Percentiles rank a stretch among this genome's conserved stretches.
phyloP scores from a whole-genome alignment of 2,113 vertebrate genomes.

The Lota lota region DNA sequence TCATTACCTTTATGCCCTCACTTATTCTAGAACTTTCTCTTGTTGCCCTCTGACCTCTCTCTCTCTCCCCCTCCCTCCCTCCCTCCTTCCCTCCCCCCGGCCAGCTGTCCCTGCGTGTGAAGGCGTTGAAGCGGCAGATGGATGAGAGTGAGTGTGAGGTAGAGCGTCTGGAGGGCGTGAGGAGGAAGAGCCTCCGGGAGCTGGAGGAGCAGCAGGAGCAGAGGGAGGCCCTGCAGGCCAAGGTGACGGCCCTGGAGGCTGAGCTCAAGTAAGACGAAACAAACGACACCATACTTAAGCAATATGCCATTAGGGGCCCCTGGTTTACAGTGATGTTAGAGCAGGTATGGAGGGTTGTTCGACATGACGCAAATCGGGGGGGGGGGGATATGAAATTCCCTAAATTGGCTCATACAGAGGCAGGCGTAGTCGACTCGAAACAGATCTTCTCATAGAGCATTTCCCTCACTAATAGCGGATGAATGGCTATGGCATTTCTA shows the following conservation, averaged over 20 bases:
- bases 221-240: conserved; percentile 82
- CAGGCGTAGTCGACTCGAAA: no score
- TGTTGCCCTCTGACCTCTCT: conserved; percentile 40
- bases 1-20: neutral
- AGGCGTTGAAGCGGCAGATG: conserved; percentile 90
- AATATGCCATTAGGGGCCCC: no score
- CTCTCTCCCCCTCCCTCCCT: conserved; percentile 22
- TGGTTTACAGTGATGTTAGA: no score
- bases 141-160: conserved; percentile 92
- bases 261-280: conserved; percentile 71
- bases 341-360: no score
- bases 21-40: conserved; percentile 27
- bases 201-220: conserved; percentile 89
- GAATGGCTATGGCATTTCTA: no score
- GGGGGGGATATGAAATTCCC: no score
- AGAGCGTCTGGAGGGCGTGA: conserved; percentile 84
- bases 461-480: no score
- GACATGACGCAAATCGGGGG: no score
- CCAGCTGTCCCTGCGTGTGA: conserved; percentile 87
- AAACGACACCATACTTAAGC: no score
- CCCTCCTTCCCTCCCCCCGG: conserved; percentile 19
- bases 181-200: conserved; percentile 86
- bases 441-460: no score
- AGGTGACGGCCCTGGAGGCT: conserved; percentile 79
- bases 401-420: no score